Evolutionary conservation across 2,797 vertebrate genomes (phyloP).

Genomic region (Acrossocheilus wenchowensis): DNA sequence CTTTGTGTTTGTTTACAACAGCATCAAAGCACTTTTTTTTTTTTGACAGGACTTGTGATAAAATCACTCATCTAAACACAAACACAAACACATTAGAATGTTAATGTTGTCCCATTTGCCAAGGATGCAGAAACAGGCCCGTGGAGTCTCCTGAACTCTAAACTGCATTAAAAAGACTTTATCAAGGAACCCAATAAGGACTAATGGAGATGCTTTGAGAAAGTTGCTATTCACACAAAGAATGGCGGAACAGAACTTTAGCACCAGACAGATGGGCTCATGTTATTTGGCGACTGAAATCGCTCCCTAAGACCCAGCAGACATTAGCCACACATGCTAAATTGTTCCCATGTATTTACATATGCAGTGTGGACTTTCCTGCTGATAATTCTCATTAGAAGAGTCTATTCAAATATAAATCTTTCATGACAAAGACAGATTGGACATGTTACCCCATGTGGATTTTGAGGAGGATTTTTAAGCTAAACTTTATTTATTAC

Average conservation of each 20-base stretch:
- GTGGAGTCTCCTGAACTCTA: neutral
- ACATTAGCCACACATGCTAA: constrained; percentile 63
- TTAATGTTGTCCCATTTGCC: constrained; percentile 20
- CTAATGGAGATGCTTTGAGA: constrained; percentile 14
- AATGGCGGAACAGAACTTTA: constrained; percentile 37
- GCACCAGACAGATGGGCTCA: constrained; percentile 54
- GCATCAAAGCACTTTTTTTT: neutral
- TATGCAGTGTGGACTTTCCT: constrained; percentile 65
- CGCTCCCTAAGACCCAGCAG: constrained; percentile 57
- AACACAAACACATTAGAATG: constrained; percentile 25
- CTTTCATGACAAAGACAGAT: constrained; percentile 65
- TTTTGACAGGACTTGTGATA: neutral
- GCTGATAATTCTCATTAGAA: constrained; percentile 70
- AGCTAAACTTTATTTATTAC: constrained; percentile 11
- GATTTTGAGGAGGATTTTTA: constrained; percentile 20
- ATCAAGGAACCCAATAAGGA: constrained; percentile 5
- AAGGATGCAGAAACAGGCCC: neutral
- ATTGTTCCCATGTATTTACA: constrained; percentile 55
- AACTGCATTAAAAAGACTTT: constrained; percentile 38
- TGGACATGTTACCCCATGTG: constrained; percentile 58
- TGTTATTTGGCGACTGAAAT: constrained; percentile 46
- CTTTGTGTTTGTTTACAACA: neutral
- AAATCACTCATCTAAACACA: constrained; percentile 5
- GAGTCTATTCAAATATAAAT: constrained; percentile 64
- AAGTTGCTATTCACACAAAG: constrained; percentile 8